Conservation (phyloP, 2,797 vertebrate species). For the Amblyraja radiata region DNA sequence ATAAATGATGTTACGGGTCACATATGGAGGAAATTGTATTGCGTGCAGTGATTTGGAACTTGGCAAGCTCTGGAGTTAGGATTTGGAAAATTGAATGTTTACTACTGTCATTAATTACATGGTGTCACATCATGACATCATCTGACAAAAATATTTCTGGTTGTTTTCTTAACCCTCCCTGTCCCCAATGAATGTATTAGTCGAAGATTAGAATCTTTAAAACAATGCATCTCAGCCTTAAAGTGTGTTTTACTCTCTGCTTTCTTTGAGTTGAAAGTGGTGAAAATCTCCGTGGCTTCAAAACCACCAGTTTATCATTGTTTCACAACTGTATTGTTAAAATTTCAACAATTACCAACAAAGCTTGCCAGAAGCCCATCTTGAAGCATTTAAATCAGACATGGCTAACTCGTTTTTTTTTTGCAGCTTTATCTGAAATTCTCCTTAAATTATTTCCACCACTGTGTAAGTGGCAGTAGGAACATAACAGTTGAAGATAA, state of each 20-base stretch:
- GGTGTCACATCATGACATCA: constrained; percentile 34
- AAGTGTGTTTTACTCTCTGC: background rate
- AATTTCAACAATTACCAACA: background rate
- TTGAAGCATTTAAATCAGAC: background rate
- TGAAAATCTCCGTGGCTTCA: background rate
- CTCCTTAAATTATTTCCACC: background rate
- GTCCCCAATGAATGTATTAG: background rate
- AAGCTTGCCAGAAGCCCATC: background rate
- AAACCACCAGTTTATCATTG: background rate
- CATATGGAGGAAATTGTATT: constrained; percentile 23
- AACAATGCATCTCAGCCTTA: background rate
- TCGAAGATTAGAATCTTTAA: constrained; percentile 14
- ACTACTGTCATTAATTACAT: constrained; percentile 25
- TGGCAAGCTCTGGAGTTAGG: background rate
- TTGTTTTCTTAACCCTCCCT: constrained; percentile 26
- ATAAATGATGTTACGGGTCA: constrained; percentile 31
- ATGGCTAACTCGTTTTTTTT: background rate
- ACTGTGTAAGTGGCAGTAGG: background rate
- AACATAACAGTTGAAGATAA: too few relatives aligned
- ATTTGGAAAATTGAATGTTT: constrained; percentile 32
- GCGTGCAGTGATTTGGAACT: constrained; percentile 29
- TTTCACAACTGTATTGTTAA: background rate
- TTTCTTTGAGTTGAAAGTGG: background rate
- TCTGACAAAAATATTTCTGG: constrained; percentile 24
- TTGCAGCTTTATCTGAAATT: background rate